Percentiles rank a stretch among this genome's conserved stretches.
Conservation (phyloP, 2,797 vertebrate species). For the Fringilla coelebs region DNA sequence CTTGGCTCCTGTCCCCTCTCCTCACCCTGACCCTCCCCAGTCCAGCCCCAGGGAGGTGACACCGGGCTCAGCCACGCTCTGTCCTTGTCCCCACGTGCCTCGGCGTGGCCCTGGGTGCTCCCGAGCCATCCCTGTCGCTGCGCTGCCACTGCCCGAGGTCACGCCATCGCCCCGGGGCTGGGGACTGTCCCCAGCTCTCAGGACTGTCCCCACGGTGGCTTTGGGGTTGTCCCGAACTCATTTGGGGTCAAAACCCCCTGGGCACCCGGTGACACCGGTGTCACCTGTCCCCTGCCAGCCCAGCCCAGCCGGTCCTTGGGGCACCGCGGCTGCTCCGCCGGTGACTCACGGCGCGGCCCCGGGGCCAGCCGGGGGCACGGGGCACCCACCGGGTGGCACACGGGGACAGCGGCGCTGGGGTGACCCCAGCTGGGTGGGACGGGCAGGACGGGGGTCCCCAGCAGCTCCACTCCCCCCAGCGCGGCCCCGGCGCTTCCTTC, state of each 20-base stretch:
- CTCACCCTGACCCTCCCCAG: background rate
- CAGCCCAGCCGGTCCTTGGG: background rate
- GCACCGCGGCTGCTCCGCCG: background rate
- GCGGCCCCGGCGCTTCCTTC: fast-evolving
- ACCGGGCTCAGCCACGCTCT: background rate
- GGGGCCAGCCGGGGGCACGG: background rate
- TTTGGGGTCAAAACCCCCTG: background rate
- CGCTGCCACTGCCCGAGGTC: fast-evolving
- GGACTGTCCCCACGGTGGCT: background rate
- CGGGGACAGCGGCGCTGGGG: background rate
- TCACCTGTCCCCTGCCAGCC: fast-evolving
- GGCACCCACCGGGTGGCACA: fast-evolving
- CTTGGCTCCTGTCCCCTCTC: background rate
- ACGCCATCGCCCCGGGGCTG: fast-evolving
- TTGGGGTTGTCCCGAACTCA: too few relatives aligned
- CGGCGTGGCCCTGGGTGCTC: fast-evolving
- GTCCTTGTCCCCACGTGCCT: background rate
- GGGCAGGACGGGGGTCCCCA: background rate
- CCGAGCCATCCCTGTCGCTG: fast-evolving
- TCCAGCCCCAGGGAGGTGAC: background rate
- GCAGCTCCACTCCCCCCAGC: background rate
- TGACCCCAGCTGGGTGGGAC: background rate
- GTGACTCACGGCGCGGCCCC: background rate
- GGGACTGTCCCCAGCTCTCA: fast-evolving
- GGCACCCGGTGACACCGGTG: fast-evolving